Percentiles rank a stretch among this genome's conserved stretches.
Conservation (phyloP, 2,113 vertebrate genomes). For the Lampris megalopsis region DNA sequence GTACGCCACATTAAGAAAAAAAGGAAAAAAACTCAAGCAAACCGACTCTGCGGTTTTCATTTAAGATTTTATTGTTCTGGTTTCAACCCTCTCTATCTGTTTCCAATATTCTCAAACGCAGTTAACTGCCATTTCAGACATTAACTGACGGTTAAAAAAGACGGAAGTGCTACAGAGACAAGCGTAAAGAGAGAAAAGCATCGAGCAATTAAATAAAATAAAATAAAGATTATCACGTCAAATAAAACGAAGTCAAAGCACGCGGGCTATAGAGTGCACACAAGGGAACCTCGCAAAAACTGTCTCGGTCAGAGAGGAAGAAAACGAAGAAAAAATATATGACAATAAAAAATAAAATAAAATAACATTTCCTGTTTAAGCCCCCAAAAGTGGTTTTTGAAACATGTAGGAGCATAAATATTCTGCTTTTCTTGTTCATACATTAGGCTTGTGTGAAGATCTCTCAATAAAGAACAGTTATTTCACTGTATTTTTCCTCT, state of each 20-base stretch:
- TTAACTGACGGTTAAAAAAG: slow-evolving; percentile 68
- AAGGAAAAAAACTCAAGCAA: slow-evolving; percentile 46
- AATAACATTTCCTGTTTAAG: no score
- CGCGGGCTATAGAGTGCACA: not conserved
- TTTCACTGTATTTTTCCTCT: no score
- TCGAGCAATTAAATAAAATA: slow-evolving; percentile 71
- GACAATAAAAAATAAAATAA: not conserved
- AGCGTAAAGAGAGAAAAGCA: slow-evolving; percentile 46
- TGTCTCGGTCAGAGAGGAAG: slow-evolving; percentile 25
- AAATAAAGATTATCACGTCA: slow-evolving; percentile 75
- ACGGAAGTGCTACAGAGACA: slow-evolving; percentile 41
- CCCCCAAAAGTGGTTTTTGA: no score
- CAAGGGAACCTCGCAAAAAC: not conserved
- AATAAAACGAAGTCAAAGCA: slow-evolving; percentile 65
- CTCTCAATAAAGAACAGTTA: no score
- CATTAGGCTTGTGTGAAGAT: no score
- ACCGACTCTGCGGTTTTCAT: slow-evolving; percentile 75
- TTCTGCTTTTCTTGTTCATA: no score
- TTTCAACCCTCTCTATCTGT: slow-evolving; percentile 73
- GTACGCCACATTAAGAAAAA: slow-evolving; percentile 69
- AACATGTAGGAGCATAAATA: no score
- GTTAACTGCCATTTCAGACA: slow-evolving; percentile 74
- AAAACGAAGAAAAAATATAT: not conserved
- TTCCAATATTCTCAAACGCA: slow-evolving; percentile 78
- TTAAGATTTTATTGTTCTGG: slow-evolving; percentile 80